Base-by-base conservation (phyloP, 2,113 vertebrate genomes). In the Saguinus imperator region DNA sequence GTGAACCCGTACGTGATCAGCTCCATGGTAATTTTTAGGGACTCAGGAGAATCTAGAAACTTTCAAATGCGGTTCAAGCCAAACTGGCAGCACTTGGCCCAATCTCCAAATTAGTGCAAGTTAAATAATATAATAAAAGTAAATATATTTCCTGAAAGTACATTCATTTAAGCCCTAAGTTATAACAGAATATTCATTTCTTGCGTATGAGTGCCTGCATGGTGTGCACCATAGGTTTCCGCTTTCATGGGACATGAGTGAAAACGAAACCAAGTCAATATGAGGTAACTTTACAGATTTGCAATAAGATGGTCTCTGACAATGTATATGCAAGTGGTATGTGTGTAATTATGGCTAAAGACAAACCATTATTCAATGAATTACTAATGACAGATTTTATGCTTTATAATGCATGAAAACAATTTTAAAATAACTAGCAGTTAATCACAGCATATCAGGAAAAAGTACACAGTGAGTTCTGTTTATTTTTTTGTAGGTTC, bases 391-490 rank as follows among this genome's bases (percentile, higher is more conserved):
- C 97, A 98, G 98, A 98, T 97, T 98, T 98, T 98, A 97, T 98
- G 98, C 98, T 99, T 98, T 98, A 98, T 98, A 98, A 98, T 98
- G 99, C 99, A 99, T 99, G 99, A 97, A 97, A 98, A 98, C 97
- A 97, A 97, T 98, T 98, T 98, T 91, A 98, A 98, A 98, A 97
- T 98, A 98, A 97, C 96, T 98, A 98, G 97, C 95, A 97, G 95
- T 98, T 99, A 98, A 98, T 98, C 98, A 98, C 98, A 98, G 97
- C 97, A 85, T 98, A 98, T 98, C 98, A 98, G 98, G 98, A 97
- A 98, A 43, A 94, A 96, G 95, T 98, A 98, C 98, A 98, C 98
- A 52, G 97, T 98, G 97, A 98, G 94, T 99, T 98, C 97, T 98
- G 98, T 98, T 98, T 98, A 98, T 98, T 99, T 98, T 97, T 97